Evolutionary conservation across 2,113 vertebrate genomes (phyloP).

Genomic region (Sander vitreus): DNA sequence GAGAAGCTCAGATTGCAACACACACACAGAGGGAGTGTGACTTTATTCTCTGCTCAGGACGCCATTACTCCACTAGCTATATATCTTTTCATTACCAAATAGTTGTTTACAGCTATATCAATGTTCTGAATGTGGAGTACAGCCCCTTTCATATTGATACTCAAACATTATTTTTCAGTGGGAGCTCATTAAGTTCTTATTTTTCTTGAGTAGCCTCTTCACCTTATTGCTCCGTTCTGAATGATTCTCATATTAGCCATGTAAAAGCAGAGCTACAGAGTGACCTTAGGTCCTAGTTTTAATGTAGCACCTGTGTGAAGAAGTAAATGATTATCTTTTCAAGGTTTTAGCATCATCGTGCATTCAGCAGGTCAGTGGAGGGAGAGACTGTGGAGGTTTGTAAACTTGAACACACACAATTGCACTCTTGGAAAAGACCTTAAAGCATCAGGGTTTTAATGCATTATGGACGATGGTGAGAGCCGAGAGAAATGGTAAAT

Average conservation of each 20-base stretch:
- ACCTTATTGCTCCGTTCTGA: slow-evolving; percentile 28
- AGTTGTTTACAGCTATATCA: no score
- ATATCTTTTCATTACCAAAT: no score
- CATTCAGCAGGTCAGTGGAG: slow-evolving; percentile 1
- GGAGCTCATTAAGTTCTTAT: slow-evolving; percentile 38
- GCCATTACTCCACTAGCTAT: no score
- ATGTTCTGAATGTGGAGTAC: no score
- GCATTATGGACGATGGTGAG: slow-evolving; percentile 29
- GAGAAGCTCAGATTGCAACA: no score
- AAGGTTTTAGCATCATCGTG: slow-evolving; percentile 9
- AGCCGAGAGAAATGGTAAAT: slow-evolving; percentile 8
- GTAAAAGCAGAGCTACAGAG: not conserved
- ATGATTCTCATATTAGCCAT: slow-evolving; percentile 19
- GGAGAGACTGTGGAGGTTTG: slow-evolving; percentile 28
- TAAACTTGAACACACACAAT: slow-evolving; percentile 13
- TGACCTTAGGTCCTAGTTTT: slow-evolving; percentile 10
- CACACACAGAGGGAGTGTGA: no score
- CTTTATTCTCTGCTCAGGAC: no score
- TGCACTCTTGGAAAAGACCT: not conserved
- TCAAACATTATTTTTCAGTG: not conserved
- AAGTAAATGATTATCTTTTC: slow-evolving; percentile 15
- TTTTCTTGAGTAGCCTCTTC: slow-evolving; percentile 18
- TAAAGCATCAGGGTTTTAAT: slow-evolving; percentile 30
- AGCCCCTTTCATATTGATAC: not conserved
- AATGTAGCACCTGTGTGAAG: slow-evolving; percentile 12